Evolutionary conservation across 2,797 vertebrate species (phyloP).

Genomic region (Diglossa cyanea): DNA sequence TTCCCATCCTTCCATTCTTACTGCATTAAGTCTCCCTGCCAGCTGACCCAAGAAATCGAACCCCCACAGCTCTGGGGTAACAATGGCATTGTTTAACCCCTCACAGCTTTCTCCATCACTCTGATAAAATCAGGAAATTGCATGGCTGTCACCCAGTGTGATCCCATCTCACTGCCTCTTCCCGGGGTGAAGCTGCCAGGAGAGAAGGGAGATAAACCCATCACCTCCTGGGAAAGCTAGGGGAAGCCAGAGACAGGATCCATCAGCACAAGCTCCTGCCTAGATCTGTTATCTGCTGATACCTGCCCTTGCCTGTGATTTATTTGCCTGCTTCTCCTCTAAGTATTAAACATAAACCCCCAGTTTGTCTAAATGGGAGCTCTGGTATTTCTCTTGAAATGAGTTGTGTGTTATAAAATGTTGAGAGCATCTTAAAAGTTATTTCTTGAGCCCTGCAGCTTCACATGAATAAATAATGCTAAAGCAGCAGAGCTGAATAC

Average conservation of each 20-base stretch:
- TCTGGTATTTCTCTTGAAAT: neutral
- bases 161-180: neutral
- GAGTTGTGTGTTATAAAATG: neutral
- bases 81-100: neutral
- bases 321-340: neutral
- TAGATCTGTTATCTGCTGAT: neutral
- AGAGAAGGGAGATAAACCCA: neutral
- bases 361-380: neutral
- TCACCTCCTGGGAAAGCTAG: neutral
- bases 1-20: neutral
- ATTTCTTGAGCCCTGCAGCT: neutral
- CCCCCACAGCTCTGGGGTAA: neutral
- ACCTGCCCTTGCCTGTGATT: neutral
- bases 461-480: neutral
- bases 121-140: neutral
- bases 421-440: neutral
- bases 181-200: neutral
- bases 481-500: neutral
- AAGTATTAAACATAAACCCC: neutral
- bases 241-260: neutral
- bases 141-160: accelerated
- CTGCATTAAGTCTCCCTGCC: neutral
- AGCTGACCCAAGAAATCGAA: neutral
- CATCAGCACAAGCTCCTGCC: neutral
- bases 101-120: neutral